These are phyloP conservation scores for Tortricodes alternella DNA, from an alignment of 2,888 invertebrate genomes.

Conservation along the genomic window DNA sequence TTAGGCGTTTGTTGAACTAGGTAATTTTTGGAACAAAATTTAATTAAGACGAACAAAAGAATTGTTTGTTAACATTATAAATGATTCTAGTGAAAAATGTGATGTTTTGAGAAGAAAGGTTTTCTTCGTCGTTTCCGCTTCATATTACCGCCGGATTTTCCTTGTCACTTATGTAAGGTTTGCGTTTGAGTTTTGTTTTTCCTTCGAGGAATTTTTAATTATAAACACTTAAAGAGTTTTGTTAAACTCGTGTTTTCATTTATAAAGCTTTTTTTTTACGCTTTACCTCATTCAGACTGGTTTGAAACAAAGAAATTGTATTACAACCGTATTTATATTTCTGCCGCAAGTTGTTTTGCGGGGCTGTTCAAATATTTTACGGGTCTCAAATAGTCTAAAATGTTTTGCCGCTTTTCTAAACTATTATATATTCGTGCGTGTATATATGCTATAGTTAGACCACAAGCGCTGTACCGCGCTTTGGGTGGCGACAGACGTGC, in stretches of 20 bases:
- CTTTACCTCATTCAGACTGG: neutral
- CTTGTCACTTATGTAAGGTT: neutral
- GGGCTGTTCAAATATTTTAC: no score
- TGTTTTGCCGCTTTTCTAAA: no score
- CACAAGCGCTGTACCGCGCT: no score
- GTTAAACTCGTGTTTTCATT: neutral
- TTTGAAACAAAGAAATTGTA: constrained; percentile 1
- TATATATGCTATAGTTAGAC: no score
- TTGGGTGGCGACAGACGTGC: no score
- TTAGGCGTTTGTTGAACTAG: neutral
- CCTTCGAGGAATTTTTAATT: neutral
- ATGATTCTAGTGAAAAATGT: constrained; percentile 11
- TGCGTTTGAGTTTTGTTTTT: constrained; percentile 8
- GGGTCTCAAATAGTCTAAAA: no score
- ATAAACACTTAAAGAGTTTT: constrained; percentile 7
- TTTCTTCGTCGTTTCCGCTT: neutral
- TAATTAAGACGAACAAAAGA: constrained; percentile 1
- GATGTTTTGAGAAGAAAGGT: neutral
- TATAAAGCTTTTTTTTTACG: constrained; percentile 5
- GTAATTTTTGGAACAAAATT: constrained; percentile 1
- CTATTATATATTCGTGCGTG: no score
- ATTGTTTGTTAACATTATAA: constrained; percentile 4
- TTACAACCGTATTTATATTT: no score
- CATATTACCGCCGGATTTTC: neutral
- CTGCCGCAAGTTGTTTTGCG: no score